Evolutionary conservation across 2,113 vertebrate species (phyloP).

Genomic region (Lasiurus cinereus): DNA sequence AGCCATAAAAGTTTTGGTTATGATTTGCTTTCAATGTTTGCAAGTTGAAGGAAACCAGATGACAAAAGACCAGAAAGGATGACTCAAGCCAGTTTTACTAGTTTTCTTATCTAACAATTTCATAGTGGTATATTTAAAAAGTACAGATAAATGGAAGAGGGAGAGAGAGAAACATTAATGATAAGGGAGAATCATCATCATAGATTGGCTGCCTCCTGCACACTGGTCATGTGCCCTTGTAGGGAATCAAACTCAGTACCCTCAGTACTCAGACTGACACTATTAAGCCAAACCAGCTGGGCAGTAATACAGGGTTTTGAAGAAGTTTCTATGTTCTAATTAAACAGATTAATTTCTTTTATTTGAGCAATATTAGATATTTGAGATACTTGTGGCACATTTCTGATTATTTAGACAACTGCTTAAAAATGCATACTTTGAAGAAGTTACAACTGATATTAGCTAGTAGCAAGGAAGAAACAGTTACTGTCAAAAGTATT

Average conservation of each 20-base stretch:
- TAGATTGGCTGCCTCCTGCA: too few species aligned
- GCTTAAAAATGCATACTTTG: conserved; percentile 60
- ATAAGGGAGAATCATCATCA: too few species aligned
- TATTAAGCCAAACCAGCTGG: too few species aligned
- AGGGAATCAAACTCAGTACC: too few species aligned
- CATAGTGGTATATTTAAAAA: conserved; percentile 33
- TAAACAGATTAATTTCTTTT: conserved; percentile 65
- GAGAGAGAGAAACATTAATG: too few species aligned
- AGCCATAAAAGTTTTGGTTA: neutral
- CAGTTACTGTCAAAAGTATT: neutral
- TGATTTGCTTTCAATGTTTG: neutral
- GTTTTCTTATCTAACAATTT: conserved; percentile 44
- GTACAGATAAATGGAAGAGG: neutral
- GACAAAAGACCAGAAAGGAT: neutral
- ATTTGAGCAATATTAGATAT: conserved; percentile 65
- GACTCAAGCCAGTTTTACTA: neutral
- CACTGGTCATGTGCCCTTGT: too few species aligned
- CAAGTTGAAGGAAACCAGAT: neutral
- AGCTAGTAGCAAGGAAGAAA: neutral
- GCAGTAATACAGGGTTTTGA: neutral
- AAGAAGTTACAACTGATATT: conserved; percentile 19
- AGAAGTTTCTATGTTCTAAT: neutral
- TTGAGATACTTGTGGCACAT: conserved; percentile 1
- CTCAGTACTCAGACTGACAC: too few species aligned
- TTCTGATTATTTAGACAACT: conserved; percentile 51